phyloP scores from a whole-genome alignment of 2,888 invertebrate species.

The Acronicta aceris region DNA sequence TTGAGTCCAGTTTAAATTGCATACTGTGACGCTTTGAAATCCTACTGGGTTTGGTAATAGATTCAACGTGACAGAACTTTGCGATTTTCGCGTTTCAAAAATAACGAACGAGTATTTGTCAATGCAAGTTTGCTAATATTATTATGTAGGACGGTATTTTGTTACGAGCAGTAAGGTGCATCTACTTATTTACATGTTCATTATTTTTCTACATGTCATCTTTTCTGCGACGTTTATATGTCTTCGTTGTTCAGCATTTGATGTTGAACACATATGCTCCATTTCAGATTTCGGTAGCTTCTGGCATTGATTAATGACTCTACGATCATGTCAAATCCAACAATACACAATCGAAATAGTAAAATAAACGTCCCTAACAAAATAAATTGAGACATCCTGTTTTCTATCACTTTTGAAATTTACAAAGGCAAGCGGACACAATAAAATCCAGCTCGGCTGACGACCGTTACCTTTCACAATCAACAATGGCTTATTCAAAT shows the following conservation, averaged over 20 bases:
- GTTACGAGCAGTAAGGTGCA: not conserved
- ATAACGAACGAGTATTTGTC: slow-evolving; percentile 28
- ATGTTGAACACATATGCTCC: too few species aligned
- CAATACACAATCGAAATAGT: slow-evolving; percentile 27
- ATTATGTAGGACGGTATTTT: not conserved
- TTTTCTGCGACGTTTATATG: too few species aligned
- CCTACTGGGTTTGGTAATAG: slow-evolving; percentile 53
- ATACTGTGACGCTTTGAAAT: slow-evolving; percentile 62
- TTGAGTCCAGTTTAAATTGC: slow-evolving; percentile 63
- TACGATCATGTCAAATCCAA: slow-evolving; percentile 23
- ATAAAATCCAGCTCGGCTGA: slow-evolving; percentile 44
- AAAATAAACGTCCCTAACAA: slow-evolving; percentile 29
- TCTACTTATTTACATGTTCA: too few species aligned
- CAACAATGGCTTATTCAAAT: slow-evolving; percentile 58
- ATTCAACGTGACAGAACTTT: slow-evolving; percentile 31
- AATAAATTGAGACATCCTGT: slow-evolving; percentile 50
- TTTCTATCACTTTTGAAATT: slow-evolving; percentile 45
- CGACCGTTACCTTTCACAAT: slow-evolving; percentile 53
- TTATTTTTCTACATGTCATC: too few species aligned
- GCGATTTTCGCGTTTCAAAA: slow-evolving; percentile 36
- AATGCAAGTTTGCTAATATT: slow-evolving; percentile 10
- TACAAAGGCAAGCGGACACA: slow-evolving; percentile 41
- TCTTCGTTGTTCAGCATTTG: not conserved
- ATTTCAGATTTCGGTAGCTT: slow-evolving; percentile 12
- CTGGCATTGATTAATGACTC: slow-evolving; percentile 18